Conservation (phyloP, 2,113 vertebrate species). For the Pandion haliaetus region DNA sequence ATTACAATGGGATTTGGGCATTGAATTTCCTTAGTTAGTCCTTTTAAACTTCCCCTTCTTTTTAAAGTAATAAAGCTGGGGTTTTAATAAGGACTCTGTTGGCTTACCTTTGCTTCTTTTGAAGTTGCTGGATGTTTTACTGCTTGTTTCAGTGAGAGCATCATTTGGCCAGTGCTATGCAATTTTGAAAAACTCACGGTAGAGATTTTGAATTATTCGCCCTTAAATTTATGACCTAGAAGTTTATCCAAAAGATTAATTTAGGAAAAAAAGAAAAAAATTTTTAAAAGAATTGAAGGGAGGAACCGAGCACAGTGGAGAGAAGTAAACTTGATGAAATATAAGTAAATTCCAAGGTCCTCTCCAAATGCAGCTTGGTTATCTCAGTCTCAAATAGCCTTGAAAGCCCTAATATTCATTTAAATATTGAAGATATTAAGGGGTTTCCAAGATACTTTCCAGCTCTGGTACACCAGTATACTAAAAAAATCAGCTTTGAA, state of each 20-base stretch:
- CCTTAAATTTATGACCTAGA: not conserved
- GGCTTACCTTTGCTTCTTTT: not conserved
- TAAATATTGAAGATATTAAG: not conserved
- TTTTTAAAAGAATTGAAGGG: not conserved
- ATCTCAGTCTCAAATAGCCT: not conserved
- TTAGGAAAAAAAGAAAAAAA: rapidly evolving
- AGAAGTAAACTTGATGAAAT: not conserved
- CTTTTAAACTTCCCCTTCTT: slow-evolving; percentile 27
- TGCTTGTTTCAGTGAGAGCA: not conserved
- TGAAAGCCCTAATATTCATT: slow-evolving; percentile 14
- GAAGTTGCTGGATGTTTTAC: not conserved
- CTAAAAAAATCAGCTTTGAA: slow-evolving; percentile 23
- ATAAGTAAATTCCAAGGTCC: slow-evolving; percentile 19
- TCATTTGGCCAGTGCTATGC: not conserved
- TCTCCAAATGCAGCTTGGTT: not conserved
- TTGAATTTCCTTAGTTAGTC: slow-evolving; percentile 29
- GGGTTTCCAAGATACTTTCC: slow-evolving; percentile 13
- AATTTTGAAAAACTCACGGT: not conserved
- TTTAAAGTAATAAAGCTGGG: slow-evolving; percentile 16
- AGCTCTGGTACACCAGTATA: not conserved
- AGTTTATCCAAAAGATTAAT: not conserved
- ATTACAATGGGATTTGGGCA: slow-evolving; percentile 45
- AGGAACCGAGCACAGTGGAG: not conserved
- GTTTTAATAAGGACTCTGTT: not conserved
- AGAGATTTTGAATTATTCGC: not conserved